These are phyloP conservation scores for Poecilobothrus nobilitatus DNA, from an alignment of 2,888 invertebrate genomes.

Conservation along the genomic window DNA sequence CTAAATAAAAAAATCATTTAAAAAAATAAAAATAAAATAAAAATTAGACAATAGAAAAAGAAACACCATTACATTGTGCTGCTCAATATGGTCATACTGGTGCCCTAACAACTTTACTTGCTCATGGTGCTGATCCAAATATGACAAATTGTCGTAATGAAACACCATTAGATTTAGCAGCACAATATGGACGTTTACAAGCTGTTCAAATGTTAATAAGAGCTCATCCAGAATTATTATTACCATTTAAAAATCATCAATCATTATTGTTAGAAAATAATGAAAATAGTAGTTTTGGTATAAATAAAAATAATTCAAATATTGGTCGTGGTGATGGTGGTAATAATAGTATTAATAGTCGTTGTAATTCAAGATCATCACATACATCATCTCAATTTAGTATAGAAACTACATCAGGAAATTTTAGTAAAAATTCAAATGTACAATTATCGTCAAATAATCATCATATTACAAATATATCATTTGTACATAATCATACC, in stretches of 20 bases:
- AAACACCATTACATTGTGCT: constrained; percentile 87
- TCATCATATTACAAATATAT: neutral
- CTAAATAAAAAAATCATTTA: neutral
- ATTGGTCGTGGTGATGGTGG: constrained; percentile 45
- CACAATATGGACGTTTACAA: constrained; percentile 76
- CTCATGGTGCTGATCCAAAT: constrained; percentile 79
- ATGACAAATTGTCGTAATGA: constrained; percentile 81
- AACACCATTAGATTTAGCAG: constrained; percentile 88
- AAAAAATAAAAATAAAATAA: neutral
- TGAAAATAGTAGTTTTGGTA: neutral
- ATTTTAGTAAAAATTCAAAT: neutral
- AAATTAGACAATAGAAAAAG: constrained; percentile 72
- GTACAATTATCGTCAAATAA: neutral
- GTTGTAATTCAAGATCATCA: constrained; percentile 6
- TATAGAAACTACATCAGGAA: neutral
- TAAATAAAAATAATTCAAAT: neutral
- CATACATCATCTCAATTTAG: neutral
- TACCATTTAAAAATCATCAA: constrained; percentile 50
- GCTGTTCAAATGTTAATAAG: constrained; percentile 80
- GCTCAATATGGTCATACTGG: constrained; percentile 87
- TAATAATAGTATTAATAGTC: neutral
- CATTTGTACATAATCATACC: constrained; percentile 52
- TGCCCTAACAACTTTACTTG: constrained; percentile 72
- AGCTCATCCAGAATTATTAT: constrained; percentile 73
- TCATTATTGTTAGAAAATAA: neutral